Conservation (phyloP, 2,888 invertebrate species). For the Plagodis pulveraria region DNA sequence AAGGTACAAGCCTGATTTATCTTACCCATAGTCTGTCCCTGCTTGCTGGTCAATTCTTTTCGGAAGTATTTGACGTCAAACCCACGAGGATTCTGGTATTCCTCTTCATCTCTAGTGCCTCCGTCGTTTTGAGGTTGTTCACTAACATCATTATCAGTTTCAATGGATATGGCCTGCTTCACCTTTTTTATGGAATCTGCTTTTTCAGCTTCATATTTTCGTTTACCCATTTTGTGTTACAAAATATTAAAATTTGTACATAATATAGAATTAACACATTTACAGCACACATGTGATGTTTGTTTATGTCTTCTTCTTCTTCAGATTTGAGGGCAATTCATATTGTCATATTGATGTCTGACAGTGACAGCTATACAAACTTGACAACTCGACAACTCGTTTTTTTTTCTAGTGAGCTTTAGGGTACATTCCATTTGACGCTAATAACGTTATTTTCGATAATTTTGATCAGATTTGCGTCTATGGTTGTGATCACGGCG, state of each 20-base stretch:
- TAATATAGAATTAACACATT: constrained; percentile 2
- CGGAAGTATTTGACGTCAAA: constrained; percentile 87
- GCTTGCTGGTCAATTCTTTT: constrained; percentile 78
- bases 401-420: too few species aligned
- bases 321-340: too few species aligned
- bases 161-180: constrained; percentile 47
- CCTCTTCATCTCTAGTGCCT: constrained; percentile 19
- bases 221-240: constrained; percentile 63
- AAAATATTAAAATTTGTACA: constrained; percentile 7
- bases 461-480: too few species aligned
- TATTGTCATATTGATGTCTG: too few species aligned
- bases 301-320: constrained; percentile 3
- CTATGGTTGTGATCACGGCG: too few species aligned
- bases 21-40: constrained; percentile 84
- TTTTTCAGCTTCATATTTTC: constrained; percentile 62
- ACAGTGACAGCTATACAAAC: too few species aligned
- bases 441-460: too few species aligned
- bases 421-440: too few species aligned
- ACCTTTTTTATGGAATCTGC: constrained; percentile 50
- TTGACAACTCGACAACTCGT: too few species aligned
- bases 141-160: constrained; percentile 32
- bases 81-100: constrained; percentile 46
- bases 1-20: neutral
- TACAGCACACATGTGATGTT: constrained; percentile 45
- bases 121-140: constrained; percentile 60